Conservation (phyloP, 2,797 vertebrate species). For the Nannoperca australis region DNA sequence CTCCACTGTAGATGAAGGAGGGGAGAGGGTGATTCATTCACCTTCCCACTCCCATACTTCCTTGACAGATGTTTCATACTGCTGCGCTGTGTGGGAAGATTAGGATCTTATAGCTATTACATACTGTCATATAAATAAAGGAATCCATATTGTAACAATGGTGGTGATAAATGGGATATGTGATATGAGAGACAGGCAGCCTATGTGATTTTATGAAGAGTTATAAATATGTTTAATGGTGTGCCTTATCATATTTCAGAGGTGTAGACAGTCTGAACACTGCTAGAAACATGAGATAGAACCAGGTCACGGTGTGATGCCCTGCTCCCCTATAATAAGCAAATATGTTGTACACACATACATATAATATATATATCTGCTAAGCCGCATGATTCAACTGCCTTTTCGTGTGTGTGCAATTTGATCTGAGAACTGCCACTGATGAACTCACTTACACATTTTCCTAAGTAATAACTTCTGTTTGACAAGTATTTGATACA, state of each 20-base stretch:
- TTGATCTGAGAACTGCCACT: not conserved
- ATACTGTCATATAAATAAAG: conserved; percentile 38
- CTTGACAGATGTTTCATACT: conserved; percentile 23
- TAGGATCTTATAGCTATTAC: conserved; percentile 34
- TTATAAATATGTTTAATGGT: conserved; percentile 47
- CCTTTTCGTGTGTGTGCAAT: not conserved
- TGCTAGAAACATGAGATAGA: conserved; percentile 21
- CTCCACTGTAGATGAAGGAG: conserved; percentile 1
- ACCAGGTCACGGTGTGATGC: not conserved
- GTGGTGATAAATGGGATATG: conserved; percentile 26
- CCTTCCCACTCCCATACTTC: not conserved
- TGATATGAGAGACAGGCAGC: conserved; percentile 16
- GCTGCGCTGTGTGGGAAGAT: conserved; percentile 35
- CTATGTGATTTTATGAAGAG: conserved; percentile 35
- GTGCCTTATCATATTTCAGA: conserved; percentile 40
- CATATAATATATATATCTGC: conserved; percentile 10
- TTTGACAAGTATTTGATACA: conserved; percentile 21
- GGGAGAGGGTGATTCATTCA: conserved; percentile 4
- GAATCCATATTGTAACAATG: conserved; percentile 14
- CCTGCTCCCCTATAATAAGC: not conserved
- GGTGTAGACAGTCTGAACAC: conserved; percentile 1
- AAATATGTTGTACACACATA: not conserved
- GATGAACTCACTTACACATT: conserved; percentile 21
- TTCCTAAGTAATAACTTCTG: conserved; percentile 11
- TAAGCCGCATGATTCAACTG: not conserved